A percentile compares a stretch with the other conserved stretches of the same genome.
Conservation (phyloP, 2,888 invertebrate genomes). For the Aphelenchoides bicaudatus region DNA sequence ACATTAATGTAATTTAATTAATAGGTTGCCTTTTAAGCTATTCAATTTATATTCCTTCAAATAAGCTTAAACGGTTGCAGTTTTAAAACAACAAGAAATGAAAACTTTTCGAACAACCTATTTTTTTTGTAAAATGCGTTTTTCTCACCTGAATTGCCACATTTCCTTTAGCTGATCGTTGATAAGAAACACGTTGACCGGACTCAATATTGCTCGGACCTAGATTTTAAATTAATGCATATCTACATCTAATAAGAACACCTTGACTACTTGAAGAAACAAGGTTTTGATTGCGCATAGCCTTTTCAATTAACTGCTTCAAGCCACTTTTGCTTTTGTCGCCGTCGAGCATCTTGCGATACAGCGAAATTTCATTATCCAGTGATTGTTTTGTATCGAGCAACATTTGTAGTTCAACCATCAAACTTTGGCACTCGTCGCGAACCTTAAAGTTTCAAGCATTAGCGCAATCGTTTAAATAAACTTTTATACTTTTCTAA, state of each 20-base stretch:
- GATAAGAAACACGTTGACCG: conserved; percentile 65
- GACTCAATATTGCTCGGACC: conserved; percentile 61
- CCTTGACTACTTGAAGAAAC: conserved; percentile 47
- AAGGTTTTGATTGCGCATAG: conserved; percentile 53
- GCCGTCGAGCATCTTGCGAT: conserved; percentile 65
- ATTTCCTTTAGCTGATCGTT: conserved; percentile 64
- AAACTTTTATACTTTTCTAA: too few relatives aligned
- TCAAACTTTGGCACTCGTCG: conserved; percentile 60
- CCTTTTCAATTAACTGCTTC: conserved; percentile 56
- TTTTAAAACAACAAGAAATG: too few relatives aligned
- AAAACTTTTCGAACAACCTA: too few relatives aligned
- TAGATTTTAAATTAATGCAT: not conserved
- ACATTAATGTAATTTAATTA: too few relatives aligned
- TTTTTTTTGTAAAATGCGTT: too few relatives aligned
- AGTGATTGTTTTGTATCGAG: conserved; percentile 65
- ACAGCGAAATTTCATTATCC: conserved; percentile 66
- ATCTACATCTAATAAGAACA: not conserved
- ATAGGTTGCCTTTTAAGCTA: too few relatives aligned
- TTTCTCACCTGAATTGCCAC: conserved; percentile 63
- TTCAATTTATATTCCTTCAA: too few relatives aligned
- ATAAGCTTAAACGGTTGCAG: too few relatives aligned
- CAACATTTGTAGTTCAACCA: conserved; percentile 59
- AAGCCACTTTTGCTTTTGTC: conserved; percentile 63
- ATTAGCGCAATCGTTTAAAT: too few relatives aligned
- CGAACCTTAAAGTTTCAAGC: too few relatives aligned